Evolutionary conservation across 2,113 vertebrate genomes (phyloP), one percentile per base, ranked within the genome.

Genomic region (Gnathonemus echidnorhynchus): DNA sequence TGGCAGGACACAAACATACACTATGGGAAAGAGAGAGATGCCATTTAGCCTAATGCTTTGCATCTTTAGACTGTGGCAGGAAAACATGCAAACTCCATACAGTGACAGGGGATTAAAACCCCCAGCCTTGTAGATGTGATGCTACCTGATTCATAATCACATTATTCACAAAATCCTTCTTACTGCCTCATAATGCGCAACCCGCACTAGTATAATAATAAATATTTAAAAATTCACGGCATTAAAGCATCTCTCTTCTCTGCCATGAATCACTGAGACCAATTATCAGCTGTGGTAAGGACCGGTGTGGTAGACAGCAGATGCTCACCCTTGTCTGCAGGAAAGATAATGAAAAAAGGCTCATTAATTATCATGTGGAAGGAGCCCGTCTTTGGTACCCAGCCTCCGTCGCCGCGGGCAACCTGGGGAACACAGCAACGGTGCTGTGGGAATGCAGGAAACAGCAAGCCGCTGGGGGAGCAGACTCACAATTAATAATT

Each of bases 401-500:
- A 84, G 77, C 48, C 48, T n/a, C 70, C 48, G 74, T 70, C 3
- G 52, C 92, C 88, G 92, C 84, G 13, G 92, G 89, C 92, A 88
- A 91, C 92, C 90, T 58, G 89, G 90, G 87, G 93, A 91, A 93
- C 92, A 88, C 91, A 39, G 92, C 83, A 49, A 35, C 21, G 56
- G 42, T 74, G 88, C 89, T 90, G 85, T 62, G 86, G 39, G 89
- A 77, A 93, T 77, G 66, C 87, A 85, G 92, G 90, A 90, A 92
- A 90, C 58, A 90, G 93, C 92, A 70, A 91, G 88, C 56, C 88
- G 89, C 89, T 91, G 86, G 88, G 92, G 91, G 92, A 93, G 88
- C 89, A 66, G 1, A 39, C 91, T 91, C 56, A n/a, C n/a, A 39
- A 94, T 93, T 87, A 92, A 92, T 94, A 93, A 94, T 95, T 94